Evolutionary conservation across 2,113 vertebrate genomes (phyloP), one percentile per base, ranked within the genome.

Genomic region (Vidua chalybeata): DNA sequence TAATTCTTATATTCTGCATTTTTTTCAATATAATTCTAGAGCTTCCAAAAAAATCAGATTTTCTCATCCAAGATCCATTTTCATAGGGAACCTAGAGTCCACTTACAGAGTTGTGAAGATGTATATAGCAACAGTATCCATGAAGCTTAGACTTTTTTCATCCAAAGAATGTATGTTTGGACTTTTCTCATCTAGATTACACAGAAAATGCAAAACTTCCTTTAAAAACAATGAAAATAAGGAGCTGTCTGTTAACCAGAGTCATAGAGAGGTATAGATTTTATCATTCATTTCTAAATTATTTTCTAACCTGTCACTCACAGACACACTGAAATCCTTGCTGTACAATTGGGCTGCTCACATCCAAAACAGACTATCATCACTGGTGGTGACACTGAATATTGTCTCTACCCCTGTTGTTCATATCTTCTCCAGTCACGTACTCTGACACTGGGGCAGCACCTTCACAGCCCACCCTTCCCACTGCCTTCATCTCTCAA

Each of bases 91-190:
- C 24, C 46, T 79, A 17, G 66, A 71, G 63, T 90, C 87, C 78
- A 83, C 19, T 48, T 76, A 62, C 30, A 37, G 72, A 63, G 15
- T 76, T 90, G 63, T 45, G 27, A 83, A 88, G 79, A 39, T 71
- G 21, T 91, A 43, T 87, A 55, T 71, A 93, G 63, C 71, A 95
- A 90, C 77, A 43, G 90, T 95, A 88, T 91, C 90, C 75, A 94
- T 80, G 68, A 67, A 93, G 22, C 43, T 85, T 55, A 73, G 55
- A 54, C 27, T 83, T 88, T 88, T 51, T 83, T 67, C 55, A 67
- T 77, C 67, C 5, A 4, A 71, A 90, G 51, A 39, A 85, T 28
- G 27, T 15, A 62, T 28, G 7, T 63, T 94, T 66, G 31, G 19
- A 45, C 59, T 83, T 87, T 82, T 23, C 23, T 45, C 23, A 14